A percentile compares a stretch with the other conserved stretches of the same genome.
phyloP scores from a whole-genome alignment of 30 jellyfish, hydroid and myxozoan genomes.

The Hydra vulgaris region DNA sequence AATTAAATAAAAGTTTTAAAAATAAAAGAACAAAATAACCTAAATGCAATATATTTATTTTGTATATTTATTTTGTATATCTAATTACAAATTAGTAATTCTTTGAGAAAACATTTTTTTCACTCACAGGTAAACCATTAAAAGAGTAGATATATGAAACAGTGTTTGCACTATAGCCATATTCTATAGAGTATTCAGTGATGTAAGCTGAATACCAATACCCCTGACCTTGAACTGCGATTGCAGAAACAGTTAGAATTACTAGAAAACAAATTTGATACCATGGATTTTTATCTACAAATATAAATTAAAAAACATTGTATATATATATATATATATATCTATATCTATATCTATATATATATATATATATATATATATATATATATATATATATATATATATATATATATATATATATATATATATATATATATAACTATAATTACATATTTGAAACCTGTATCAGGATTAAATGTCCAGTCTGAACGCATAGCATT shows the following conservation, averaged over 20 bases:
- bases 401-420: no score
- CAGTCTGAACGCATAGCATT: not conserved
- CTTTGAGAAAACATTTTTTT: no score
- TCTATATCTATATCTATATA: not conserved
- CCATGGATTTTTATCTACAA: conserved; percentile 10
- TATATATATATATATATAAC: no score
- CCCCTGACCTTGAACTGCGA: conserved; percentile 20
- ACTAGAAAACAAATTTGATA: not conserved
- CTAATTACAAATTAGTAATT: no score
- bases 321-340: no score
- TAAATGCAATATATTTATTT: no score
- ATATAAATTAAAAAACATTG: not conserved
- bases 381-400: no score
- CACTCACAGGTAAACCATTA: not conserved
- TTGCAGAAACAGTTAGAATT: not conserved
- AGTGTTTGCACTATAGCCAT: not conserved
- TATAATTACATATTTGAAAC: not conserved
- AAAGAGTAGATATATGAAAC: not conserved
- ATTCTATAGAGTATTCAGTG: not conserved
- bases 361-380: no score
- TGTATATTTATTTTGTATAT: no score
- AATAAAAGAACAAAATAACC: no score
- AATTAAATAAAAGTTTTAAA: no score
- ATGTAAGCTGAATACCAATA: not conserved
- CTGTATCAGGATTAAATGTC: not conserved